Conservation (phyloP, 1,140 invertebrate genomes). For the Stenopsyche tienmushanensis region DNA sequence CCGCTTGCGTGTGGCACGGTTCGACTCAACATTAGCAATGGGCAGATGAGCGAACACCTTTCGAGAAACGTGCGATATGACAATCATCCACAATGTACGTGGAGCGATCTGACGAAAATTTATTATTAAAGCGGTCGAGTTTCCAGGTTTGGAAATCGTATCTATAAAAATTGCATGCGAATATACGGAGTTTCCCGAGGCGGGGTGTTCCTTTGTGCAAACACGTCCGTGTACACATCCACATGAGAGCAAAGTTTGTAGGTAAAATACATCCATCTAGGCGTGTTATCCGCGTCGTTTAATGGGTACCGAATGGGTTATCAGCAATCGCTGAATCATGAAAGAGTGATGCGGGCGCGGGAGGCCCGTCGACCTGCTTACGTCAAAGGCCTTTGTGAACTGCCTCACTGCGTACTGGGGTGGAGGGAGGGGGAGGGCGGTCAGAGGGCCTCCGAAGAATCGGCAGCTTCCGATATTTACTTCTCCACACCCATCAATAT, state of each 20-base stretch:
- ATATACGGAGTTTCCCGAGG: neutral
- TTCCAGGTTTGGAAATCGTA: neutral
- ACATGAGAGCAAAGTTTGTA: slow-evolving; percentile 18
- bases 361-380: slow-evolving; percentile 14
- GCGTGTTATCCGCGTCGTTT: slow-evolving; percentile 27
- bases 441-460: neutral
- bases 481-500: too few relatives aligned
- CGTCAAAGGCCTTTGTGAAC: slow-evolving; percentile 26
- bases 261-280: slow-evolving; percentile 27
- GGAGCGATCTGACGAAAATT: neutral
- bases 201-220: neutral
- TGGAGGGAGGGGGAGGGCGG: neutral
- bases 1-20: slow-evolving; percentile 19
- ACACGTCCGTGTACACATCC: neutral
- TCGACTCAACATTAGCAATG: slow-evolving; percentile 8
- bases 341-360: slow-evolving; percentile 22
- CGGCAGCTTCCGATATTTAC: too few relatives aligned
- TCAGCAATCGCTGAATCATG: slow-evolving; percentile 31
- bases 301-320: slow-evolving; percentile 25
- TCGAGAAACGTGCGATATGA: slow-evolving; percentile 9
- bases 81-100: neutral
- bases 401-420: too few relatives aligned
- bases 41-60: slow-evolving; percentile 34
- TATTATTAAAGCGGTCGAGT: neutral
- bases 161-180: neutral